Percentiles rank a stretch among this genome's conserved stretches.
These are phyloP conservation scores for Pampus argenteus DNA, from an alignment of 2,797 vertebrate genomes.

Conservation along the genomic window DNA sequence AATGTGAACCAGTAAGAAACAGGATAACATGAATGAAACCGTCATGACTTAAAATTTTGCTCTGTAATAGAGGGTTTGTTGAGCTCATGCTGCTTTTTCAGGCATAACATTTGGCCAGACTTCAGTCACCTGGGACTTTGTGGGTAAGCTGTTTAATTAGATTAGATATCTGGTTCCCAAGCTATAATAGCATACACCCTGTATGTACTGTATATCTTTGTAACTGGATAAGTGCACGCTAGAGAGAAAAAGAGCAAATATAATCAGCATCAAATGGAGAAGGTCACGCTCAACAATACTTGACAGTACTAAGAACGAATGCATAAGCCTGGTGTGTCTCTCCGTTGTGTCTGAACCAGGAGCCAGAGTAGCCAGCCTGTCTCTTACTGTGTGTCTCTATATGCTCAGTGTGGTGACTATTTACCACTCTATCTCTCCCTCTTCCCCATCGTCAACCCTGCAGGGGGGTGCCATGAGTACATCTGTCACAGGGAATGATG, in stretches of 20 bases:
- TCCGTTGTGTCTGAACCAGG: slow-evolving; percentile 26
- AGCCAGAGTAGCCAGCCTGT: slow-evolving; percentile 30
- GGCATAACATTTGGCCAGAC: background rate
- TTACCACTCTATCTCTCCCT: slow-evolving; percentile 23
- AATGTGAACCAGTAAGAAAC: background rate
- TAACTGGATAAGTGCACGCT: background rate
- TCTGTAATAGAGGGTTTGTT: background rate
- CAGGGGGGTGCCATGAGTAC: slow-evolving; percentile 22
- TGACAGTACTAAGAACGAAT: slow-evolving; percentile 3
- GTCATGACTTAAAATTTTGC: background rate
- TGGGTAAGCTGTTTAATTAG: slow-evolving; percentile 9
- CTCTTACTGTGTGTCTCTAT: slow-evolving; percentile 24
- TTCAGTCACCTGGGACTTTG: background rate
- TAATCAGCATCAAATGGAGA: slow-evolving; percentile 10
- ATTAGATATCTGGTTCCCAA: slow-evolving; percentile 2
- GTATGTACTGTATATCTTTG: background rate
- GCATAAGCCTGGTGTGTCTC: slow-evolving; percentile 4
- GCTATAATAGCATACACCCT: background rate
- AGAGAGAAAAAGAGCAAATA: background rate
- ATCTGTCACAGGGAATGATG: slow-evolving; percentile 51
- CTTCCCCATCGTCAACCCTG: slow-evolving; percentile 22
- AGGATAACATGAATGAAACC: slow-evolving; percentile 2
- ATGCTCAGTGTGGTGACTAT: slow-evolving; percentile 24
- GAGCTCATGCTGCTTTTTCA: background rate
- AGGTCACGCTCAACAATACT: slow-evolving; percentile 34